A percentile compares a stretch with the other conserved stretches of the same genome.
Conservation (phyloP, 2,888 invertebrate genomes). For the Caenorhabditis zanzibari region DNA sequence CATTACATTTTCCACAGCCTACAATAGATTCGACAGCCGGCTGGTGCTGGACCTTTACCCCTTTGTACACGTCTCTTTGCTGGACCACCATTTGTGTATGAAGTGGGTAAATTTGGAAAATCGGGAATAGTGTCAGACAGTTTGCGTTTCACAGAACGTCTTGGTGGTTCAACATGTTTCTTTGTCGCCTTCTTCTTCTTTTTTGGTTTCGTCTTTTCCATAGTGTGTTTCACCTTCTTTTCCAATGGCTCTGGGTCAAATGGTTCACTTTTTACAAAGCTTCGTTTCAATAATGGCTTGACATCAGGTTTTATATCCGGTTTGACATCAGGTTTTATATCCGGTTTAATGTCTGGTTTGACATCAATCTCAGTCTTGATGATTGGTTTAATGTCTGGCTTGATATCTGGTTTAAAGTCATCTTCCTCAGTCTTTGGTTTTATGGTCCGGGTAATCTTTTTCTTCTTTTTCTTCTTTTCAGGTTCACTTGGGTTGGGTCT, state of each 20-base stretch:
- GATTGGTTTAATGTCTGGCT: neutral
- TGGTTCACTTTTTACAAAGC: neutral
- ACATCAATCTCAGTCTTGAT: neutral
- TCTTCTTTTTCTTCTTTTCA: neutral
- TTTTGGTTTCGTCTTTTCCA: neutral
- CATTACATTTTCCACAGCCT: conserved; percentile 15
- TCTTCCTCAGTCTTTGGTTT: too few species aligned
- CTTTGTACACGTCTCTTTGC: neutral
- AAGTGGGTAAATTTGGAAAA: neutral
- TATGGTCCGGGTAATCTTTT: too few species aligned
- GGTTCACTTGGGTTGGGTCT: neutral
- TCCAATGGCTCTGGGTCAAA: neutral
- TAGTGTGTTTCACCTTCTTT: neutral
- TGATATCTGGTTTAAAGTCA: neutral
- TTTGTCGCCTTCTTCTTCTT: neutral
- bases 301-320: neutral
- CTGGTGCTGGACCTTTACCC: neutral
- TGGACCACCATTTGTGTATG: neutral
- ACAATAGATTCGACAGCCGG: conserved; percentile 5
- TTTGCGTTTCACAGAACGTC: neutral
- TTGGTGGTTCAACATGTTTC: neutral
- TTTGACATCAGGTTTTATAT: neutral
- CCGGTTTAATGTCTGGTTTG: neutral
- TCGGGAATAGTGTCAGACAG: neutral
- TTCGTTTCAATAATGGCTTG: neutral